Conservation (phyloP, 2,888 invertebrate genomes). For the Platycnemis pennipes region DNA sequence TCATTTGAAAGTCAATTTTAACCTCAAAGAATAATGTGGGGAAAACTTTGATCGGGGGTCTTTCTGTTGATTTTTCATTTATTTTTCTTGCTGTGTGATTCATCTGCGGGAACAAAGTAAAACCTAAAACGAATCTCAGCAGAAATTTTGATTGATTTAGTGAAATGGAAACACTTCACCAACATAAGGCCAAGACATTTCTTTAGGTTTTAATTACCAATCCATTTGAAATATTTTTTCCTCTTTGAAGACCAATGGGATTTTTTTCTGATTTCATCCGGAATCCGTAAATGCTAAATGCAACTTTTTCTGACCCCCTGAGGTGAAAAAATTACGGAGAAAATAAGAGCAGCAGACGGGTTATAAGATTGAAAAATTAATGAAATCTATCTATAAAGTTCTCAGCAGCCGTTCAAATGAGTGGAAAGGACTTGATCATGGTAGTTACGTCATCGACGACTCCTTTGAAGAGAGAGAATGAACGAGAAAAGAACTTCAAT, state of each 20-base stretch:
- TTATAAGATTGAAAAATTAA: not conserved
- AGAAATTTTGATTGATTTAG: not conserved
- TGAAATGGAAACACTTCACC: constrained; percentile 13
- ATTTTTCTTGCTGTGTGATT: not conserved
- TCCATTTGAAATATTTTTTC: not conserved
- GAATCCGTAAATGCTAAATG: not conserved
- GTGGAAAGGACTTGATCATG: not conserved
- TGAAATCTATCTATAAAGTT: not conserved
- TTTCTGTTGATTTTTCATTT: not conserved
- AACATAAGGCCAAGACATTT: not conserved
- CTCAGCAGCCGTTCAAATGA: not conserved
- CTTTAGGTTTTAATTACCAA: not conserved
- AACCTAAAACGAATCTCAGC: not conserved
- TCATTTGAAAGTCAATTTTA: not conserved
- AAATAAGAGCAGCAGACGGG: not conserved
- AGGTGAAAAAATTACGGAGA: not conserved
- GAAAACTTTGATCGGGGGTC: not conserved
- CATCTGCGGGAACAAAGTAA: not conserved
- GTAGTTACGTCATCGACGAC: not conserved
- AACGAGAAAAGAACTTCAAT: not conserved
- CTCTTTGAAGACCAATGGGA: not conserved
- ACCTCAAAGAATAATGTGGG: not conserved
- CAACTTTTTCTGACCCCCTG: not conserved
- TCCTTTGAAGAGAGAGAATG: not conserved
- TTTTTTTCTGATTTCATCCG: not conserved